These are phyloP conservation scores for Oreochromis tanganicae DNA, from an alignment of 2,113 vertebrate genomes.

Conservation along the genomic window DNA sequence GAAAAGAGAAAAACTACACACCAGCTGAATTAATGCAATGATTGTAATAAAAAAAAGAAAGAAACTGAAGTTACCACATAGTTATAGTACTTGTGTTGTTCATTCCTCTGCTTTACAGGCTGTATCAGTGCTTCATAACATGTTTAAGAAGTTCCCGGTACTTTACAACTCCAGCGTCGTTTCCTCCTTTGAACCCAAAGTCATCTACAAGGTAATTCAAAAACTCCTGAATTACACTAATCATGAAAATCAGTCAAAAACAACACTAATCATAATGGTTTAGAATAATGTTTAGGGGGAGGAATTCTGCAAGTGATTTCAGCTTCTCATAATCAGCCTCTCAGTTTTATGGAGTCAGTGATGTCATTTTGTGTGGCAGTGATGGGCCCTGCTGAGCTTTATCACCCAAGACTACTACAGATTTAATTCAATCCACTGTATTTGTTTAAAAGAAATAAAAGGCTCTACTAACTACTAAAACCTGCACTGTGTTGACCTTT, in stretches of 20 bases:
- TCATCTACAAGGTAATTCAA: conserved; percentile 87
- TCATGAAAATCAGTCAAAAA: not conserved
- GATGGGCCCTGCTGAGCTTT: not conserved
- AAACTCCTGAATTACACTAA: not conserved
- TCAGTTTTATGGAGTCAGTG: not conserved
- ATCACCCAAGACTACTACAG: not conserved
- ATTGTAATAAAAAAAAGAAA: not conserved
- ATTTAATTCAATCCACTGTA: not conserved
- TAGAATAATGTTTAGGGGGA: not conserved
- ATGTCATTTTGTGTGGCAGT: not conserved
- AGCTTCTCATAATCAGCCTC: not conserved
- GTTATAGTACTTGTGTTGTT: not conserved
- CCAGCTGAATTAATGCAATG: not conserved
- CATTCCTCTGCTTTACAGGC: conserved; percentile 66
- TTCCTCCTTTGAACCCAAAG: conserved; percentile 89
- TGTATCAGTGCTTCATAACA: conserved; percentile 75
- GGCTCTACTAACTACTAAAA: not conserved
- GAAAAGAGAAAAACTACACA: not conserved
- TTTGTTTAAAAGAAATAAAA: not conserved
- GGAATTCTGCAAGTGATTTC: not conserved
- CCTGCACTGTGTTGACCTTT: not conserved
- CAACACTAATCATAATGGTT: not conserved
- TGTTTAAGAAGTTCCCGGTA: conserved; percentile 81
- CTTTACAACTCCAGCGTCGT: conserved; percentile 88
- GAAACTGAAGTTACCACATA: not conserved